Percentiles rank a stretch among this genome's conserved stretches.
phyloP scores from a whole-genome alignment of 2,888 invertebrate species.

The Erebia palarica region DNA sequence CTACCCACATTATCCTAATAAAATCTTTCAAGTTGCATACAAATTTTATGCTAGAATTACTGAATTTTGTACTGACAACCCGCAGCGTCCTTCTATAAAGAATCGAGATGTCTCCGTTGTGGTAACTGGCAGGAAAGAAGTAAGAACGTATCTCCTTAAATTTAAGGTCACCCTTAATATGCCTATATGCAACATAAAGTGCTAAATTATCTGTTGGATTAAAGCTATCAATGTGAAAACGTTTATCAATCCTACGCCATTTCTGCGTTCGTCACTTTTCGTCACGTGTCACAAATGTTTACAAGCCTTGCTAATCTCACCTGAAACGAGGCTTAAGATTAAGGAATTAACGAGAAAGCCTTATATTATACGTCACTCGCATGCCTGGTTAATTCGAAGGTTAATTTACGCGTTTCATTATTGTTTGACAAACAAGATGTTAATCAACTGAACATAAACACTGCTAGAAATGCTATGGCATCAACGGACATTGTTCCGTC shows the following conservation, averaged over 20 bases:
- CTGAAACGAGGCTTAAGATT: constrained; percentile 40
- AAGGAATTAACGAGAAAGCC: constrained; percentile 46
- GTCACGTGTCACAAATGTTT: constrained; percentile 45
- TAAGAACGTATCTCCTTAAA: too few relatives aligned
- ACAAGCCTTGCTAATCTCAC: constrained; percentile 41
- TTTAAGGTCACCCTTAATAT: too few relatives aligned
- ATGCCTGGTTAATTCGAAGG: constrained; percentile 31
- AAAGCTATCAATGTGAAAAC: neutral
- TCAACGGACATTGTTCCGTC: too few relatives aligned
- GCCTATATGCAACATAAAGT: too few relatives aligned
- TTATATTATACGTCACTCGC: constrained; percentile 38
- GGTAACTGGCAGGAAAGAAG: too few relatives aligned
- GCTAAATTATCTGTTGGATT: neutral
- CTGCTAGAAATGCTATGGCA: neutral
- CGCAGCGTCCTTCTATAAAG: too few relatives aligned
- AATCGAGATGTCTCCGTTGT: too few relatives aligned
- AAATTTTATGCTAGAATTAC: too few relatives aligned
- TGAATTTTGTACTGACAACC: too few relatives aligned
- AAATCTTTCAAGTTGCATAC: too few relatives aligned
- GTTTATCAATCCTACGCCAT: neutral
- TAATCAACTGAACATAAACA: neutral
- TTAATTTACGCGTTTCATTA: constrained; percentile 16
- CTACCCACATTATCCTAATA: too few relatives aligned
- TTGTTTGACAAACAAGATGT: constrained; percentile 2
- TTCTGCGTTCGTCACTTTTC: constrained; percentile 37